These are phyloP conservation scores for Melangyna quadrimaculata DNA, from an alignment of 2,888 invertebrate genomes.

Conservation along the genomic window DNA sequence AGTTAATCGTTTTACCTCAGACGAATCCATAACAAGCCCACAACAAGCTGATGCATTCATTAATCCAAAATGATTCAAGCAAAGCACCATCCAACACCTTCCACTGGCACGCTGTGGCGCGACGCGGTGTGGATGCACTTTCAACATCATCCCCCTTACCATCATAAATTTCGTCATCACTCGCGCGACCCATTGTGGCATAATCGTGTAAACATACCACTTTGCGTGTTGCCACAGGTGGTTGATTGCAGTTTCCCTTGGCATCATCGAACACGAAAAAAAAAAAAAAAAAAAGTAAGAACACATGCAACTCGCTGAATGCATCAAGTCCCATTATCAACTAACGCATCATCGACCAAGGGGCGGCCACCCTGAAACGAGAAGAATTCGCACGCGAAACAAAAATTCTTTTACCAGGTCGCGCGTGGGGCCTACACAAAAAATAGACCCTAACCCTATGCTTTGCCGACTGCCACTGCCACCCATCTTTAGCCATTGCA, in stretches of 20 bases:
- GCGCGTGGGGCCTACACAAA: slow-evolving; percentile 11
- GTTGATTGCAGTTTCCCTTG: slow-evolving; percentile 60
- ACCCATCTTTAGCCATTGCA: slow-evolving; percentile 19
- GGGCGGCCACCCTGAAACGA: slow-evolving; percentile 31
- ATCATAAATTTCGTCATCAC: slow-evolving; percentile 51
- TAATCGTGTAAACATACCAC: slow-evolving; percentile 72
- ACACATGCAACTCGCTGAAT: slow-evolving; percentile 24
- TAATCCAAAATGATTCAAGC: slow-evolving; percentile 64
- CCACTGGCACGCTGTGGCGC: background rate
- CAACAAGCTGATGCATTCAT: slow-evolving; percentile 67
- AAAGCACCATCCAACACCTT: slow-evolving; percentile 29
- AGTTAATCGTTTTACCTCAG: slow-evolving; percentile 53
- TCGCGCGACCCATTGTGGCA: slow-evolving; percentile 65
- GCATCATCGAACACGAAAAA: slow-evolving; percentile 30
- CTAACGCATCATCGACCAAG: slow-evolving; percentile 62
- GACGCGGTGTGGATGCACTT: slow-evolving; percentile 35
- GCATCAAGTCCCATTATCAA: slow-evolving; percentile 62
- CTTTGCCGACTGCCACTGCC: background rate
- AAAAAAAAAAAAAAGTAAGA: slow-evolving; percentile 19
- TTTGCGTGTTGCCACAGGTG: slow-evolving; percentile 70
- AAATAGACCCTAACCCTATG: slow-evolving; percentile 1
- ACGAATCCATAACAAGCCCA: slow-evolving; percentile 49
- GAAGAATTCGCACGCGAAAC: slow-evolving; percentile 48
- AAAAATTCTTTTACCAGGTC: slow-evolving; percentile 26
- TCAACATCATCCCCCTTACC: slow-evolving; percentile 49